These are phyloP conservation scores for Batillaria attramentaria DNA, from an alignment of 1,140 invertebrate species.

Conservation along the genomic window DNA sequence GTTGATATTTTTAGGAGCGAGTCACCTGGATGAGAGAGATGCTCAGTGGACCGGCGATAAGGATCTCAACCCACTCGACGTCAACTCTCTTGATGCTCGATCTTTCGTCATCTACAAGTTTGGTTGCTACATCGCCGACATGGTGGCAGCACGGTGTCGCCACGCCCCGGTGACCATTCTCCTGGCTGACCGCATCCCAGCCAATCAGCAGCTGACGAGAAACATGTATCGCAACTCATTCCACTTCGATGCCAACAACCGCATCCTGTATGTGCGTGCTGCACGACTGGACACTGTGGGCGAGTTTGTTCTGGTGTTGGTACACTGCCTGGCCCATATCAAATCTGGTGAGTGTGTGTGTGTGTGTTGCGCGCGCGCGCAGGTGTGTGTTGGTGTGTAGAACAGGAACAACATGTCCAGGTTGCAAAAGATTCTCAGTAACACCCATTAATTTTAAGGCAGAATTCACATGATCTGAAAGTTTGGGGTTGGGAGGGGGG, in stretches of 20 bases:
- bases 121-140: constrained; percentile 61
- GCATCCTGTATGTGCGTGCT: constrained; percentile 62
- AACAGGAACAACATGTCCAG: no score
- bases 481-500: no score
- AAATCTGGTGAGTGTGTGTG: constrained; percentile 60
- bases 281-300: constrained; percentile 65
- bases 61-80: constrained; percentile 62
- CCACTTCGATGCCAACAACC: constrained; percentile 68
- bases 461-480: no score
- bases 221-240: constrained; percentile 69
- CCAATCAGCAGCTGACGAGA: constrained; percentile 56
- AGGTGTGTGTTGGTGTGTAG: background rate
- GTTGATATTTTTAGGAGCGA: constrained; percentile 49
- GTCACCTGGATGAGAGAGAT: constrained; percentile 61
- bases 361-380: background rate
- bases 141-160: constrained; percentile 59
- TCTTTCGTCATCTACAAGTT: constrained; percentile 69
- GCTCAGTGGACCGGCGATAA: constrained; percentile 62
- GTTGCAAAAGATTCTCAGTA: no score
- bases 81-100: constrained; percentile 64
- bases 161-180: constrained; percentile 64
- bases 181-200: constrained; percentile 64
- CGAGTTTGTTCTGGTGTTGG: constrained; percentile 65
- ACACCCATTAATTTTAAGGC: no score
- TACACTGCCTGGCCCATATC: constrained; percentile 67